Evolutionary conservation across 2,113 vertebrate species (phyloP).

Genomic region (Myrmophylax atrothorax): DNA sequence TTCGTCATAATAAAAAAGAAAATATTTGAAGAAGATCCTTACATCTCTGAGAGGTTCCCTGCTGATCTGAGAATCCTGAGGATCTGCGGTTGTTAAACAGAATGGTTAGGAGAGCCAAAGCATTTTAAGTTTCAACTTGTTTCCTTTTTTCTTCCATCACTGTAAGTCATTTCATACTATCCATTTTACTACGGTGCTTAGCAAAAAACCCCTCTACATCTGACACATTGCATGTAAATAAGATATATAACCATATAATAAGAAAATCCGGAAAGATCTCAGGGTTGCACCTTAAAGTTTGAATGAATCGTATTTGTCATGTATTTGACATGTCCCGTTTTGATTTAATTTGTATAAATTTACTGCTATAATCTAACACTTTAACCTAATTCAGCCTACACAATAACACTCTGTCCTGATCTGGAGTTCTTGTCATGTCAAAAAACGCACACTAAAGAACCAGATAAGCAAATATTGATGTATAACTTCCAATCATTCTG

Average conservation of each 20-base stretch:
- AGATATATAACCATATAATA: background rate
- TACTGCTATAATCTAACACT: background rate
- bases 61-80: background rate
- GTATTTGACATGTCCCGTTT: background rate
- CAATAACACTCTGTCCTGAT: background rate
- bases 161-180: background rate
- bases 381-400: background rate
- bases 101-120: background rate
- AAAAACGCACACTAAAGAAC: background rate
- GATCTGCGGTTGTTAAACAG: background rate
- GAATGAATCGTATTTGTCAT: background rate
- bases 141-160: background rate
- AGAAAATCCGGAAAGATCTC: background rate
- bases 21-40: background rate
- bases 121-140: background rate
- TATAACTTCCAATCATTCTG: background rate
- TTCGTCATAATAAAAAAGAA: background rate
- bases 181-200: background rate
- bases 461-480: background rate
- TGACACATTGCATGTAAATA: background rate
- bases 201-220: background rate
- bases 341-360: background rate
- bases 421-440: background rate
- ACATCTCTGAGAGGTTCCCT: background rate
- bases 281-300: background rate